These are phyloP conservation scores for Phataginus tetradactyla DNA, from an alignment of 2,797 vertebrate species.

Conservation along the genomic window DNA sequence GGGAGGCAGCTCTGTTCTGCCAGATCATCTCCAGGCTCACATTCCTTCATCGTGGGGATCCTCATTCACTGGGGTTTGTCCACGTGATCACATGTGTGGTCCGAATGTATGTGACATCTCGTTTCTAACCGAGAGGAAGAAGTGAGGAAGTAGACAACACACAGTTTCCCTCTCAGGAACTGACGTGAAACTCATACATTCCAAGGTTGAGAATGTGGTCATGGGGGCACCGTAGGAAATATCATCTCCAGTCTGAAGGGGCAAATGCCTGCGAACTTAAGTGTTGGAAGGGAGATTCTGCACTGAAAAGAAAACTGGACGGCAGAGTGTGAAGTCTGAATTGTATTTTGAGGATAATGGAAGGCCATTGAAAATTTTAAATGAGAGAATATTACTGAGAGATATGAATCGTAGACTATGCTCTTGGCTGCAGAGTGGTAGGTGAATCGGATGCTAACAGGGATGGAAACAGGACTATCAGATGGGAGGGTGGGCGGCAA, in stretches of 20 bases:
- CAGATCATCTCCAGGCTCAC: background rate
- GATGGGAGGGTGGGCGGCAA: background rate
- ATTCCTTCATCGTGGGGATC: background rate
- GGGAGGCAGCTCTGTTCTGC: background rate
- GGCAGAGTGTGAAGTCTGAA: background rate
- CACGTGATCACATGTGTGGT: too few relatives aligned
- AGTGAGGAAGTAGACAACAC: background rate
- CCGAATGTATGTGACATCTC: background rate
- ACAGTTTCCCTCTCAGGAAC: background rate
- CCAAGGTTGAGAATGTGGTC: background rate
- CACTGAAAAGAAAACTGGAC: background rate
- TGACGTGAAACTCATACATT: background rate
- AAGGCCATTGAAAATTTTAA: background rate
- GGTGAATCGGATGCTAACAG: background rate
- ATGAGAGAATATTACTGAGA: background rate
- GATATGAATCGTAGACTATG: background rate
- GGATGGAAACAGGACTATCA: too few relatives aligned
- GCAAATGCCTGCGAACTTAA: background rate
- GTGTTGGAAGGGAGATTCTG: background rate
- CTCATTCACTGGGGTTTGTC: accelerated
- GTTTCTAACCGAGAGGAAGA: background rate
- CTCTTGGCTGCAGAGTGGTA: background rate
- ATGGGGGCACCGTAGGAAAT: background rate
- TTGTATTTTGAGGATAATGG: background rate
- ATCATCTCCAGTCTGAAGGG: background rate